These are phyloP conservation scores for Saccopteryx bilineata DNA, from an alignment of 2,113 vertebrate genomes.

Conservation along the genomic window DNA sequence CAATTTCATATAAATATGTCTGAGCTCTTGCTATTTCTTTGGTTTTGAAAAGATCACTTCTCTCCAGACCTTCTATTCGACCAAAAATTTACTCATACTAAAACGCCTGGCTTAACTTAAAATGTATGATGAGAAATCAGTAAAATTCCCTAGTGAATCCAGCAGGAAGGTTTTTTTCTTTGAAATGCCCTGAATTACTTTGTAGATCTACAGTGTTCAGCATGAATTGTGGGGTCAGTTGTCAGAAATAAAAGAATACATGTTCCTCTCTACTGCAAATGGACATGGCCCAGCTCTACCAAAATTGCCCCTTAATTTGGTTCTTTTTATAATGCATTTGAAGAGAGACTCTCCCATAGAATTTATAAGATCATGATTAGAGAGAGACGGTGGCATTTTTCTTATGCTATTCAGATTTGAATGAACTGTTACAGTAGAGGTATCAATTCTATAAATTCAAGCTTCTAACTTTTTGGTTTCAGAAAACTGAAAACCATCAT, in stretches of 20 bases:
- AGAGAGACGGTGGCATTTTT: neutral
- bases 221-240: neutral
- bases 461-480: constrained; percentile 5
- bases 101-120: neutral
- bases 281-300: neutral
- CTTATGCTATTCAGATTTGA: neutral
- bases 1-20: neutral
- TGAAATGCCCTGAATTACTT: neutral
- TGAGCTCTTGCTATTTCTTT: neutral
- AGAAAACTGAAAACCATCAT: neutral
- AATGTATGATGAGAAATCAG: neutral
- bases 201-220: neutral
- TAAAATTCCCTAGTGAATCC: neutral
- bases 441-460: neutral
- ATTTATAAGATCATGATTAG: neutral
- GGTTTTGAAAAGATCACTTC: constrained; percentile 48
- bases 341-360: neutral
- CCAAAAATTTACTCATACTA: neutral
- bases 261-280: neutral
- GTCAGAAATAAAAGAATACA: neutral
- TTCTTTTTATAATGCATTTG: neutral
- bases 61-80: neutral
- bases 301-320: neutral
- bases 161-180: neutral
- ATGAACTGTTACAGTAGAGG: neutral